phyloP scores from a whole-genome alignment of 2,113 vertebrate species.

The Haemorhous mexicanus region DNA sequence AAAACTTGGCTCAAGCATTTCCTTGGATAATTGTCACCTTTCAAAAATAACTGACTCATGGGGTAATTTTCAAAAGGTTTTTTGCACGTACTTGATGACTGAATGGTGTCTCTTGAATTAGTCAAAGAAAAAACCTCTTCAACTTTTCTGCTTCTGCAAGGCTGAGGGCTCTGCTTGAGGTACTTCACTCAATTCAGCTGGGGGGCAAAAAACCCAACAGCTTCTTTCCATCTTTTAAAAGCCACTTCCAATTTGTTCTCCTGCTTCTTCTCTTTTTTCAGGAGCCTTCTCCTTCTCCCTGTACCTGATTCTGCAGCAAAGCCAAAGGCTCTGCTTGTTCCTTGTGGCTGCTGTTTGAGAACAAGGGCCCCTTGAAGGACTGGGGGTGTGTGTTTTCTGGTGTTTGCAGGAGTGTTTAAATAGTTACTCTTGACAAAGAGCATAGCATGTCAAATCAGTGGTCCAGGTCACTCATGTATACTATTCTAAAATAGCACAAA shows the following conservation, averaged over 20 bases:
- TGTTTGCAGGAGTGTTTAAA: neutral
- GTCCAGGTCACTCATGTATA: neutral
- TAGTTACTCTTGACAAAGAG: neutral
- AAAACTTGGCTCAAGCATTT: neutral
- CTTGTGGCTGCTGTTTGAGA: neutral
- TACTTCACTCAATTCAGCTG: neutral
- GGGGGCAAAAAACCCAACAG: neutral
- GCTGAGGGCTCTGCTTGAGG: neutral
- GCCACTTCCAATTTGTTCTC: neutral
- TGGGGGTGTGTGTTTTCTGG: neutral
- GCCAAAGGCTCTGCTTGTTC: neutral
- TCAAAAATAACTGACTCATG: constrained; percentile 16
- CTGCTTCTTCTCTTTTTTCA: neutral
- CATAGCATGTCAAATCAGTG: neutral
- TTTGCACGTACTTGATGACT: neutral
- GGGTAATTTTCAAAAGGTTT: neutral
- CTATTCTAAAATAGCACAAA: neutral
- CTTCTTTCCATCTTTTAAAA: neutral
- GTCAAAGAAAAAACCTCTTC: neutral
- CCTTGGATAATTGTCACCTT: constrained; percentile 2
- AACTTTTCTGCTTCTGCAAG: neutral
- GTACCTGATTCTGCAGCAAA: neutral
- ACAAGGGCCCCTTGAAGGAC: neutral
- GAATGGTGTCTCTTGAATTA: neutral
- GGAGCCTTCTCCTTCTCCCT: neutral